A percentile compares a stretch with the other conserved stretches of the same genome.
Conservation (phyloP, 2,797 vertebrate genomes). For the Phrynocephalus forsythii region DNA sequence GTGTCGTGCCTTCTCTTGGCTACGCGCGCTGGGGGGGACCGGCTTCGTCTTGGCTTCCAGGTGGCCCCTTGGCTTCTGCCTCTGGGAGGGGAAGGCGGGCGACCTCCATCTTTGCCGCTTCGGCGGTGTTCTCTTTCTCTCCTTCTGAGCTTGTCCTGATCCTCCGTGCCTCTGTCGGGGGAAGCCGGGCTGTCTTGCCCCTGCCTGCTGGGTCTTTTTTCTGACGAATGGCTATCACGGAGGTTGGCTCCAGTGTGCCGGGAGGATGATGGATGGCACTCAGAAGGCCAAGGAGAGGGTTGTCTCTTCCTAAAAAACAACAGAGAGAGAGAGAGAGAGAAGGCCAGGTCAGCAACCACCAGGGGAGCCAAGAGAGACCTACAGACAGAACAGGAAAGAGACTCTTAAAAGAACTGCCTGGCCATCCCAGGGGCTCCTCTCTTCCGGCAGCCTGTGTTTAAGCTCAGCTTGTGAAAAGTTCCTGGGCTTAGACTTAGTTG, state of each 20-base stretch:
- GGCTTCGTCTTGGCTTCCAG: constrained; percentile 54
- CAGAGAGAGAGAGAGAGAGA: not conserved
- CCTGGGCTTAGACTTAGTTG: no score
- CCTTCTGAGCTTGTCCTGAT: not conserved
- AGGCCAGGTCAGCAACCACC: not conserved
- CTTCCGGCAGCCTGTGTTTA: no score
- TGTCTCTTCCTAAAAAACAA: constrained; percentile 29
- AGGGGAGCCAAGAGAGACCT: not conserved
- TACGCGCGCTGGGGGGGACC: not conserved
- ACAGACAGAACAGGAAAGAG: not conserved
- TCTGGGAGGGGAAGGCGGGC: rapidly evolving
- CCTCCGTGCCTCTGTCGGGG: not conserved
- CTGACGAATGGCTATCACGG: not conserved
- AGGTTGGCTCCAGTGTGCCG: no score
- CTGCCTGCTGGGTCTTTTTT: rapidly evolving
- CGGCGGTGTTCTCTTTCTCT: not conserved
- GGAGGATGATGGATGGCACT: constrained; percentile 29
- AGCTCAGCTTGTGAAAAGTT: no score
- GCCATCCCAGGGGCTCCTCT: no score
- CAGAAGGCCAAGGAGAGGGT: not conserved
- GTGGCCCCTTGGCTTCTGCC: not conserved
- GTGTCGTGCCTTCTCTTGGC: constrained; percentile 61
- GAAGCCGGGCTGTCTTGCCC: not conserved
- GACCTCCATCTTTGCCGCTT: not conserved
- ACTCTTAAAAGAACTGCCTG: no score